Base-by-base conservation (phyloP, 2,888 invertebrate genomes). In the Notocelia uddmanniana region DNA sequence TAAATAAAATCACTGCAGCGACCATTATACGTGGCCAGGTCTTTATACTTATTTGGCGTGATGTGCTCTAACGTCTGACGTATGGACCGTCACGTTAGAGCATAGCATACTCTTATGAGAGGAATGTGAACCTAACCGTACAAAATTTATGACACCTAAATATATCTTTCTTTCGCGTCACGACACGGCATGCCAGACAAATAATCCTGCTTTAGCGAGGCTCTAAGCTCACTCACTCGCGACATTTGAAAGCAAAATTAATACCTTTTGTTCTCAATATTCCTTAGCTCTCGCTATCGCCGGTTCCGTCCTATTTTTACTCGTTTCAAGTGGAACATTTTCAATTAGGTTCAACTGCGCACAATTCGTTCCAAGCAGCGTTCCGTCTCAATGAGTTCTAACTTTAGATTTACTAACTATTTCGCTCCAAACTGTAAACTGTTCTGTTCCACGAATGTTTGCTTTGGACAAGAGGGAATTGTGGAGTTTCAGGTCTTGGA, bases 331-430 rank as follows among this genome's bases (percentile, higher is more conserved):
- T 80, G 78, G 79, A 81, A 77, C 80, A 75, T 52, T 75, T 76
- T 75, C 75, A 76, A 79, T 80, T 79, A 78, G 77, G 77, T 78
- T 78, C 80, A 78, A 78, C 79, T 75, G 79, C 75, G 78, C 73
- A 69, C 77, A 75, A 80, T 82, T 82, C 63, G 79, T 77, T 79
- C 74, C 76, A 76, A 72, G 59, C 71, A 63, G 75, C 31, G 67
- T 62, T 63, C 52, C 64, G 72, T 23, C 68, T 68, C 66, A 72
- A 68, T 62, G 68, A 60, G 62, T 74, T 74, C 66, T 69, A 68
- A 70, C 52, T 72, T 68, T 72, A 68, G 62, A 54, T 48, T 59
- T 52, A 59, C 37, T 67, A 60, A 31, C 48, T 59, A 41, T 59
- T 63, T 21, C 63, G 31, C 15, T 31, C 31, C 31, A 31, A 31